Evolutionary conservation across 92 coral and sea anemone genomes (phyloP), one percentile per base, ranked within the genome.

Genomic region (Parazoanthus atlanticus): DNA sequence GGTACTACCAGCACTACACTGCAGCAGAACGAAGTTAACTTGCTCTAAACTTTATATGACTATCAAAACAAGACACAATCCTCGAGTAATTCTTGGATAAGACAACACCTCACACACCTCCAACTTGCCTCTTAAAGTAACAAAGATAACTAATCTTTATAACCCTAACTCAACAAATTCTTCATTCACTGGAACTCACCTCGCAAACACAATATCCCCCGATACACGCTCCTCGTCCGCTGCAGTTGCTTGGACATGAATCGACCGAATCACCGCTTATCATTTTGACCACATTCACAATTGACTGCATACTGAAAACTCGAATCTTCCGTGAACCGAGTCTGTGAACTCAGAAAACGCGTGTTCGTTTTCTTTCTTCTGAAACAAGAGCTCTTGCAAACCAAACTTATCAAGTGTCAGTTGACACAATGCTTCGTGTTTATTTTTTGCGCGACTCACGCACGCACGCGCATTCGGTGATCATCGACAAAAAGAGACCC

Each of bases 161-260:
- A 33, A 41, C 26, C n/a, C 17, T 6, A 1, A 6, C 5, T 36
- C 26, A 33, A 75, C 26, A 38, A 80, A 31, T 79, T 40, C 43
- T 36, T 26, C 33, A 52, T n/a, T 19, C 52, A 78, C 40, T 29
- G 21, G 46, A 12, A 82, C 87, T 84, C 40, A 95, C 98, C 95
- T 95, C 98, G 82, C 98, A 95, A 86, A 95, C 86, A 61, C 98
- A 95, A 64, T 86, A 72, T 2, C 98, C 98, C 2, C 92, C 88
- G 31, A 93, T 90, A 81, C 98, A 95, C 30, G 92, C 56, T 11
- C 98, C 98, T 90, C 92, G 92, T 80, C 94, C 98, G 72, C 90
- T 95, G 79, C 98, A 95, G 77, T 93, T 87, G 13, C 94, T 93
- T 16, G 98, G 96, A 81, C 98, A 95, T 31, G 58, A 46, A 71